Evolutionary conservation across 2,113 vertebrate genomes (phyloP).

Genomic region (Numida meleagris): DNA sequence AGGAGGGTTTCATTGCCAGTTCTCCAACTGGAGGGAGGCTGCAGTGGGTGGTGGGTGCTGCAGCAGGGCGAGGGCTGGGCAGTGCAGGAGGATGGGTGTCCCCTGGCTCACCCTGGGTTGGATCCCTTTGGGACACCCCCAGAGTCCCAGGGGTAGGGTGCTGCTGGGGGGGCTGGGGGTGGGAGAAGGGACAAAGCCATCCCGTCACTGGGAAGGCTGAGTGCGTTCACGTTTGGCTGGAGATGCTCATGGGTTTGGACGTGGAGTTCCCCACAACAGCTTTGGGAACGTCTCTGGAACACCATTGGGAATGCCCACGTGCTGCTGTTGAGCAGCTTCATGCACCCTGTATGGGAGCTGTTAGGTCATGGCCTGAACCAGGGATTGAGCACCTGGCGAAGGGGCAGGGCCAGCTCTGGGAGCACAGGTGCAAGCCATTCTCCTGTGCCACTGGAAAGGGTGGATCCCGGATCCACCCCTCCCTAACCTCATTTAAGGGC

Average conservation of each 20-base stretch:
- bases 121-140: background rate
- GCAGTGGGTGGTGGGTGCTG: background rate
- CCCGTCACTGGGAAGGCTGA: background rate
- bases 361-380: no score
- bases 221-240: background rate
- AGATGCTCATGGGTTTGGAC: background rate
- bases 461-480: no score
- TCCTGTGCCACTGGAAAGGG: no score
- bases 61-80: rapidly evolving
- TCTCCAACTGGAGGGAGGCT: rapidly evolving
- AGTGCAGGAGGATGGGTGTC: background rate
- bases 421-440: no score
- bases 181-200: background rate
- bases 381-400: no score
- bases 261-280: background rate
- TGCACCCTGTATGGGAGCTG: no score
- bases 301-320: background rate
- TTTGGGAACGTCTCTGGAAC: background rate
- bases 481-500: no score
- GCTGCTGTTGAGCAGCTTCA: background rate
- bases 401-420: no score
- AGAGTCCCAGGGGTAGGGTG: background rate
- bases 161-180: background rate
- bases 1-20: rapidly evolving
- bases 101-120: background rate